phyloP scores from a whole-genome alignment of 1,140 invertebrate genomes.

The Rhyacophila brunnea region DNA sequence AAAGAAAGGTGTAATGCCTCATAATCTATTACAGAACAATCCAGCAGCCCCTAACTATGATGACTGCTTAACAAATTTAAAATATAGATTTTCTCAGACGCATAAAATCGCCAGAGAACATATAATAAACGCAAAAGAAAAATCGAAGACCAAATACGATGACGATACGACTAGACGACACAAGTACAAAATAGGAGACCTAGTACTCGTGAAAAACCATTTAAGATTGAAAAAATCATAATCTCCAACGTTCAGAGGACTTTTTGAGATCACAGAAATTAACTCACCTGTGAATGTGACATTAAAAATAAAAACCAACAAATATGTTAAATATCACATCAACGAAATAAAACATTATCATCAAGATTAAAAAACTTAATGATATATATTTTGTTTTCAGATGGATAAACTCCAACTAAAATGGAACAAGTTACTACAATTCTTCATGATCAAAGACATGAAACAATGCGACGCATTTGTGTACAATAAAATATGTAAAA shows the following conservation, averaged over 20 bases:
- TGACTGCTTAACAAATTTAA: constrained; percentile 37
- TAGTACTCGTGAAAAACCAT: constrained; percentile 2
- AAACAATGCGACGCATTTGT: no score
- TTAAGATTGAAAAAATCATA: constrained; percentile 2
- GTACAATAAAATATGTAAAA: no score
- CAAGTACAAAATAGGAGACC: constrained; percentile 32
- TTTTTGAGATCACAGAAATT: constrained; percentile 3
- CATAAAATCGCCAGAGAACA: constrained; percentile 36
- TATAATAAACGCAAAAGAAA: constrained; percentile 30
- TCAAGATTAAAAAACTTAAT: no score
- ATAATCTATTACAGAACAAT: constrained; percentile 22
- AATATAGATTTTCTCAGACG: constrained; percentile 38
- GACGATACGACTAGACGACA: constrained; percentile 25
- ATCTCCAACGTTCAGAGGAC: constrained; percentile 10
- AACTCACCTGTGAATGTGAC: neutral
- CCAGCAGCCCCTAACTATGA: constrained; percentile 38
- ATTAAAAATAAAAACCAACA: neutral
- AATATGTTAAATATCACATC: neutral
- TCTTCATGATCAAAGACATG: no score
- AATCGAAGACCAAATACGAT: constrained; percentile 39
- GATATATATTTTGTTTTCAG: neutral
- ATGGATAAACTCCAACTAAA: neutral
- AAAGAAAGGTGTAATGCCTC: constrained; percentile 36
- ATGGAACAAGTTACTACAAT: neutral
- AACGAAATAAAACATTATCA: constrained; percentile 1